Evolutionary conservation across 2,888 invertebrate genomes (phyloP).

Genomic region (Toxonevra muliebris): DNA sequence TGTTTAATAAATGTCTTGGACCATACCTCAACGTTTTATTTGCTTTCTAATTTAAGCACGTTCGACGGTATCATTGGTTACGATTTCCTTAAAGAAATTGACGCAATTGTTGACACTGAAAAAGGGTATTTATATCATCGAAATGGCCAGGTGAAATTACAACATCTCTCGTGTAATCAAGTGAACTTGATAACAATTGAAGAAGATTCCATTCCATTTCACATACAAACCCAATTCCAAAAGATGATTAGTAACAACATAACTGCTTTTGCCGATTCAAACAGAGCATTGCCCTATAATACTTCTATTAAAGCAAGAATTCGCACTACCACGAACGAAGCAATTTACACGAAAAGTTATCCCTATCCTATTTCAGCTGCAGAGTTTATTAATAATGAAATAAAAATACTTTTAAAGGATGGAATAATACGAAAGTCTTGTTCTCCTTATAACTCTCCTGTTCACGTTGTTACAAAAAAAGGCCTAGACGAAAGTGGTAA

Average conservation of each 20-base stretch:
- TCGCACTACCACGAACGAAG: not conserved
- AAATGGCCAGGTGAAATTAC: conserved; percentile 9
- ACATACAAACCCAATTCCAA: too few relatives aligned
- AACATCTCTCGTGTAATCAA: not conserved
- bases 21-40: conserved; percentile 22
- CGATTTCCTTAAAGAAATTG: conserved; percentile 20
- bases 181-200: conserved; percentile 18
- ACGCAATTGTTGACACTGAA: not conserved
- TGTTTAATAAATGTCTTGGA: conserved; percentile 17
- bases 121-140: not conserved
- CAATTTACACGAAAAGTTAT: not conserved
- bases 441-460: not conserved
- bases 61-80: conserved; percentile 30
- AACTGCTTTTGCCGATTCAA: not conserved
- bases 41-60: conserved; percentile 18
- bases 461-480: not conserved
- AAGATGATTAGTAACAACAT: too few relatives aligned
- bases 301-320: not conserved
- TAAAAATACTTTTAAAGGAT: too few relatives aligned
- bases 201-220: not conserved
- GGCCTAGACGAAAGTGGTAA: not conserved
- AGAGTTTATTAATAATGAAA: too few relatives aligned
- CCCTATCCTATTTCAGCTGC: not conserved
- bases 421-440: too few relatives aligned
- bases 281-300: too few relatives aligned